Base-by-base conservation (phyloP, 2,113 vertebrate genomes). In the Lonchura striata region DNA sequence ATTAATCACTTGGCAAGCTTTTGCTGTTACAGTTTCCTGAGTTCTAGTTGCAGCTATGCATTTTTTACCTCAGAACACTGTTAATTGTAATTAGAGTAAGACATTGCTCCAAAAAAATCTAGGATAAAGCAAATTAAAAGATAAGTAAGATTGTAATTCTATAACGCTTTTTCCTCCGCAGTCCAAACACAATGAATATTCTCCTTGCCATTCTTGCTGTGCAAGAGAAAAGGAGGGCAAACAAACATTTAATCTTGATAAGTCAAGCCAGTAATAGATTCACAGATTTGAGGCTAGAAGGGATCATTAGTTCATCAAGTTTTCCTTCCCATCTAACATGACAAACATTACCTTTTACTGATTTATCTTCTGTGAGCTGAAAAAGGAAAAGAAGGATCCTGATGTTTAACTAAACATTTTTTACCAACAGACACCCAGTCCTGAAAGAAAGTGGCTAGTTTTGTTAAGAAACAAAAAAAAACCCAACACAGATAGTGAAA, bases 1-100 rank as follows among this genome's bases (percentile, higher is more conserved):
- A 93, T 97, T 96, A 96, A 96, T 94, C 94, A 96, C 54, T 94
- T 37, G 37, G 63, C 72, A 81, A 86, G 80, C 10, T 80, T 82
- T 59, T 92, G 61, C 74, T 59, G 30, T 53, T 77, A 35, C 27
- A 52, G 47, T 64, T 93, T 69, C 49, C 68, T 4, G 2, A 63
- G 89, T 61, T 90, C 50, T 47, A 56, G 42, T n/a, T 60, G 59
- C 31, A 89, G 37, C 25, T 66, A 41, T 80, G 30, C 23, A 77
- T 70, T 47, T 90, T 85, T 82, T 64, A 72, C 3, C 2, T 4
- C 15, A 47, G 42, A 94, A 28, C 3, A 17, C 12, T 50, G 77
- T 66, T 91, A 92, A 68, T 20, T 87, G 31, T 30, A 93, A 81
- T 63, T 66, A 82, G 60, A 41, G 25, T 42, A 79, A 44, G 52